Conservation (phyloP, 2,797 vertebrate species). For the Gymnoscopelus microlampas region DNA sequence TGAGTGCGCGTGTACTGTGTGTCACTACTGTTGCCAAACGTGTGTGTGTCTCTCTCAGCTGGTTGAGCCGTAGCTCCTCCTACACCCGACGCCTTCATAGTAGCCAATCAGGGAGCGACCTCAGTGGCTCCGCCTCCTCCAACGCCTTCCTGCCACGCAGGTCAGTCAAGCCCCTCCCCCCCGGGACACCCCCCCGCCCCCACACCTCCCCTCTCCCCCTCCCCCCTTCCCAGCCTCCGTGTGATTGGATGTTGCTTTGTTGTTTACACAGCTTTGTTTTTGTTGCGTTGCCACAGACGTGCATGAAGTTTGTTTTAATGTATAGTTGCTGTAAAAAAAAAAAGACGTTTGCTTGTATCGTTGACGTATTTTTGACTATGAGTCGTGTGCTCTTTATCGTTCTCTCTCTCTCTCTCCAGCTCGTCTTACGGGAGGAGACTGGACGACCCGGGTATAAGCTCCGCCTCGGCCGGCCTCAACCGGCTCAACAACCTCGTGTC, state of each 20-base stretch:
- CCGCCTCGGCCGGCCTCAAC: slow-evolving; percentile 73
- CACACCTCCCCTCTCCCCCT: slow-evolving; percentile 35
- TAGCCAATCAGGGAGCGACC: slow-evolving; percentile 78
- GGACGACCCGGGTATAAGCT: slow-evolving; percentile 80
- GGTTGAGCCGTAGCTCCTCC: slow-evolving; percentile 84
- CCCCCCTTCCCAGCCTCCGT: slow-evolving; percentile 40
- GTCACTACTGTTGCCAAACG: slow-evolving; percentile 24
- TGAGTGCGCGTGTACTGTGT: slow-evolving; percentile 50
- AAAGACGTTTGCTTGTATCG: not conserved
- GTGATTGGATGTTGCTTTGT: slow-evolving; percentile 41
- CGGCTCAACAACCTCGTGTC: slow-evolving; percentile 78
- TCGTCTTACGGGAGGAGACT: slow-evolving; percentile 85
- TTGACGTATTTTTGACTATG: too few relatives aligned
- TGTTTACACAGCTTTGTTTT: slow-evolving; percentile 20
- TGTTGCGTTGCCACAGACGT: slow-evolving; percentile 23
- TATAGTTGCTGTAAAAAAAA: not conserved
- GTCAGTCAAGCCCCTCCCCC: slow-evolving; percentile 64
- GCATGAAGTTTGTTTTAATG: slow-evolving; percentile 9
- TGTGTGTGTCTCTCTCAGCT: slow-evolving; percentile 66
- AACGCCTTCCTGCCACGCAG: slow-evolving; percentile 82
- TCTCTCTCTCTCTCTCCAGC: slow-evolving; percentile 56
- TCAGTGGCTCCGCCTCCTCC: slow-evolving; percentile 76
- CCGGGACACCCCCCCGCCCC: too few relatives aligned
- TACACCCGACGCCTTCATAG: slow-evolving; percentile 82
- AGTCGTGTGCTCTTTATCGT: too few relatives aligned